Base-by-base conservation (phyloP, 2,113 vertebrate species). In the Tyto alba region DNA sequence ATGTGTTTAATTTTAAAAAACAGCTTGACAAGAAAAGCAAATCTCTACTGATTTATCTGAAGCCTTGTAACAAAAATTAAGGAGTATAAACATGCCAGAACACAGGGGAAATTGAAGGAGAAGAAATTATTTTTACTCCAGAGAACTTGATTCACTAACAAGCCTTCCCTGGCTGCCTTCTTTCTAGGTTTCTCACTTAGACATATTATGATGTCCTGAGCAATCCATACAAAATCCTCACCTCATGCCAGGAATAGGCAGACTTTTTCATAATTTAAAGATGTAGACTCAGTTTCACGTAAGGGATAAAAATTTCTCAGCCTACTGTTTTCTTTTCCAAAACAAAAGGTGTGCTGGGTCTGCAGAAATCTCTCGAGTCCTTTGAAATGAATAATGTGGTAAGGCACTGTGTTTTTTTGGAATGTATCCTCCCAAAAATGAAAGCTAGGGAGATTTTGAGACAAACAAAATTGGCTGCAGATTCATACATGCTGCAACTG, bases 1-100 rank as follows among this genome's bases (percentile, higher is more conserved):
- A 43, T 86, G 60, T 57, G 25, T 88, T 89, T 85, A 87, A 94
- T 96, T 91, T 90, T 81, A 93, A 79, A 92, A 88, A 96, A 17
- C 20, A 94, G 17, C 53, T 91, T 95, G 93, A 87, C 78, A 95
- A 92, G 80, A 90, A 81, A 97, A 67, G 41, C 67, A 90, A 68
- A 47, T 75, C 79, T 94, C 77, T 93, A 41, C 80, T 95, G 96
- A 97, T 97, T 97, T 96, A 95, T 95, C 85, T 96, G 91, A 92
- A 96, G 50, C 6, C 79, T 41, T 85, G 47, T 93, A 81, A 97
- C 86, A 96, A 94, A 97, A 97, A 91, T 90, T 89, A 94, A 2
- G 3, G 77, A 92, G 95, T 38, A 68, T 84, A 84, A 94, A 77
- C 41, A 48, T 80, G 55, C 18, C 69, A 96, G 85, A 67, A 14